Evolutionary conservation across 2,888 invertebrate genomes (phyloP), one percentile per base, ranked within the genome.

Genomic region (Willowsia nigromaculata): DNA sequence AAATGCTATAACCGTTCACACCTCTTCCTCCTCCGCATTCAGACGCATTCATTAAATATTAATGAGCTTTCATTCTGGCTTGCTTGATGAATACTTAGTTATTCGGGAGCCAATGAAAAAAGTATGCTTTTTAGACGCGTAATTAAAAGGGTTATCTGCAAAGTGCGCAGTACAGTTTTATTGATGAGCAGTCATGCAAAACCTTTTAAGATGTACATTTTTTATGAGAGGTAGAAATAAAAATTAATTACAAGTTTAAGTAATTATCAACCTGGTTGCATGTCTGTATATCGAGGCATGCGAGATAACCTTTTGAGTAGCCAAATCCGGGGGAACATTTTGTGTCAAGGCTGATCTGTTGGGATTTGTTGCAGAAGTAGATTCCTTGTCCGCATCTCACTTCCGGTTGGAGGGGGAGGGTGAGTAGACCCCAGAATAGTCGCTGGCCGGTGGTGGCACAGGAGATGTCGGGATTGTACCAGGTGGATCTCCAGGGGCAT

Each of bases 401-500:
- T 0, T 0, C 0, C 1, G 62, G 62, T 6, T 78, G 25, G 2
- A 6, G 9, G 1, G 85, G 85, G 15, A 85, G n/a, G 0, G 62
- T 40, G 0, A 78, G 5, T 1, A 11, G 13, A 9, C 22, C 11
- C 53, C 78, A 62, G 30, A 27, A 85, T 5, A 22, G 47, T 7
- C 85, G 30, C 43, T 78, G 76, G 3, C 85, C 85, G 0, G 43
- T 0, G 11, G 18, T 27, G 0, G n/a, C 15, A n/a, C 85, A 85
- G 9, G 18, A 25, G 7, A 85, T 13, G 4, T n/a, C 25, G 0
- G 18, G 11, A 9, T 33, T 13, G 27, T 2, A 1, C 85, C 76
- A 85, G 1, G n/a, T 59, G 13, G 65, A 65, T 1, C 1, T 0
- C 85, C 85, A 85, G 6, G 85, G 85, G n/a, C 85, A 85, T 27